Conservation (phyloP, 2,888 invertebrate species). For the Gibbula magus region DNA sequence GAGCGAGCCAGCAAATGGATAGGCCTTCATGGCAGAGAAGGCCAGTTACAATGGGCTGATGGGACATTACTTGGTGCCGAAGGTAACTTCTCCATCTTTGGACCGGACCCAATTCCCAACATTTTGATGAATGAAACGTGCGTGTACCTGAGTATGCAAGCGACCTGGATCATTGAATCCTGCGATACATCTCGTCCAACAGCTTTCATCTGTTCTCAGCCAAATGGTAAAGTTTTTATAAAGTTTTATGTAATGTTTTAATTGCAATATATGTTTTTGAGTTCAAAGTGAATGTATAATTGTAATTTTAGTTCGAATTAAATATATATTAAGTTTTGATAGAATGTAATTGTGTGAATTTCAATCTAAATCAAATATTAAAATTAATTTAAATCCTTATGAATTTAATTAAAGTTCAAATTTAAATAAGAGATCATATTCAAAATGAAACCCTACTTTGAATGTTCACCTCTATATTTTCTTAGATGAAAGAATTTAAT, state of each 20-base stretch:
- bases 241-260: not conserved
- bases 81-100: not conserved
- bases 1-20: not conserved
- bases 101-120: not conserved
- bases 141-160: constrained; percentile 5
- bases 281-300: too few relatives aligned
- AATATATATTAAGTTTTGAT: too few relatives aligned
- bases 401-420: too few relatives aligned
- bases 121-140: not conserved
- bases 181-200: not conserved
- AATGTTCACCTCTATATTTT: too few relatives aligned
- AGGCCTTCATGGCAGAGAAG: not conserved
- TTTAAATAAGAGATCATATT: too few relatives aligned
- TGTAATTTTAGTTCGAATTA: too few relatives aligned
- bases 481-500: too few relatives aligned
- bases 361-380: too few relatives aligned
- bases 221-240: not conserved
- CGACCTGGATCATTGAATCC: not conserved
- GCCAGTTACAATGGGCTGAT: not conserved
- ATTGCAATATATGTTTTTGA: too few relatives aligned
- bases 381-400: too few relatives aligned
- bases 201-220: constrained; percentile 1
- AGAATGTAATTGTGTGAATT: too few relatives aligned
- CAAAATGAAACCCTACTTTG: too few relatives aligned
- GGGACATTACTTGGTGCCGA: not conserved